These are phyloP conservation scores for Gobionotothen gibberifrons DNA, from an alignment of 2,797 vertebrate genomes.

Conservation along the genomic window DNA sequence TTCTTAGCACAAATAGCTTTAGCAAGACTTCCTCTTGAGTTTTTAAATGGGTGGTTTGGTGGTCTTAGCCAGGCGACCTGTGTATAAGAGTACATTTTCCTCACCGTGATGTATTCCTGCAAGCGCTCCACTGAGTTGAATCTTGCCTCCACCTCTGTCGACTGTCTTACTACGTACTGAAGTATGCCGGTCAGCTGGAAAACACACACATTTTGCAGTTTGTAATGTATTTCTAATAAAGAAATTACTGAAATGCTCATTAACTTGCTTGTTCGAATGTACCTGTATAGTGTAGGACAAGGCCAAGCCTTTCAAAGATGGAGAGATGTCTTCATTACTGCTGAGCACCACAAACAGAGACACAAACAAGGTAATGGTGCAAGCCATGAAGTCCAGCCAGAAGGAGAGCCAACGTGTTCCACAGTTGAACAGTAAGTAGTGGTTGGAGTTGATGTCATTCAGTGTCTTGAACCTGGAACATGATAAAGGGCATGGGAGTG, in stretches of 20 bases:
- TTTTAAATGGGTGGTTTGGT: not conserved
- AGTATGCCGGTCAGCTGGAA: slow-evolving; percentile 84
- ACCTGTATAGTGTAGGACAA: slow-evolving; percentile 89
- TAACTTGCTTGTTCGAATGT: not conserved
- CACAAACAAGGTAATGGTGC: slow-evolving; percentile 74
- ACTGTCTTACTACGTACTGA: slow-evolving; percentile 77
- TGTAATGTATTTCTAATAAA: not conserved
- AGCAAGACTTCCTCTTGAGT: not conserved
- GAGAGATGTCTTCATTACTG: slow-evolving; percentile 62
- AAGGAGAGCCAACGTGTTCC: slow-evolving; percentile 86
- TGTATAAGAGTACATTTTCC: not conserved
- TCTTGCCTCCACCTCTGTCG: slow-evolving; percentile 85
- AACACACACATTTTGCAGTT: not conserved
- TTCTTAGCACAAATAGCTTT: not conserved
- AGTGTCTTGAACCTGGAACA: slow-evolving; percentile 83
- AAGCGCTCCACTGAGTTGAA: slow-evolving; percentile 86
- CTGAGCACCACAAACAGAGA: slow-evolving; percentile 82
- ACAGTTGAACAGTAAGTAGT: slow-evolving; percentile 82
- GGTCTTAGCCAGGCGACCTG: not conserved
- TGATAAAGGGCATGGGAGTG: slow-evolving; percentile 1
- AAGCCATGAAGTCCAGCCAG: slow-evolving; percentile 82
- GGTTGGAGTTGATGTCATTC: slow-evolving; percentile 83
- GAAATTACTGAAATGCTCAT: not conserved
- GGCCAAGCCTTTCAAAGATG: slow-evolving; percentile 85
- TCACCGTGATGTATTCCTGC: slow-evolving; percentile 80